Evolutionary conservation across 2,797 vertebrate species (phyloP), one percentile per base, ranked within the genome.

Genomic region (Eleutherodactylus coqui): DNA sequence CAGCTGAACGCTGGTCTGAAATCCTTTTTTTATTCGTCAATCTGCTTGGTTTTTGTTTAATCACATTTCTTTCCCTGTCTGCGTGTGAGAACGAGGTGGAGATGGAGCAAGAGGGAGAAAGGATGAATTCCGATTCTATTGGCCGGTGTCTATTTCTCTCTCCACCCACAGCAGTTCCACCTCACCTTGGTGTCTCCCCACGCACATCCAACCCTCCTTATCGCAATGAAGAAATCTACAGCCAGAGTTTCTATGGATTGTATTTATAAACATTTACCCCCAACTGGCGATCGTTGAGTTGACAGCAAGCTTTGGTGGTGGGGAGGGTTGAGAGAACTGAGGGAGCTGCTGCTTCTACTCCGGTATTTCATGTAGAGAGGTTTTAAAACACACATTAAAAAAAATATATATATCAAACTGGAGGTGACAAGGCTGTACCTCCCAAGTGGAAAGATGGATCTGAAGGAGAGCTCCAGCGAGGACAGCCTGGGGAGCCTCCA

Each of bases 391-490:
- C 69, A 79, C 69, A 2, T 11, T 29, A 82, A 70, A 58, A 67
- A 83, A 79, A 81, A 72, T n/a, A n/a, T n/a, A n/a, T n/a, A n/a
- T n/a, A 76, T 27, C 64, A 80, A 85, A 85, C 84, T 87, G 83
- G 87, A 85, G 73, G 83, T 87, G 32, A 78, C 83, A 69, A 85
- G 60, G 45, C 85, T 83, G 64, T 82, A 87, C 86, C 85, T 82
- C 69, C 90, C 89, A 79, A 89, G 85, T 53, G 89, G 89, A 91
- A 90, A 79, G 78, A 99, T 99, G 98, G 97, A 99, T 95, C 93
- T 98, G 88, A 99, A 99, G 94, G 97, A 99, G 91, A 96, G 93
- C 91, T 95, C 94, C 91, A 97, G 96, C 13, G 96, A 96, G 90
- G 96, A 94, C 91, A 99, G 98, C 89, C 94, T 94, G 92, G 94